Evolutionary conservation across 2,888 invertebrate species (phyloP).

Genomic region (Tortricodes alternella): DNA sequence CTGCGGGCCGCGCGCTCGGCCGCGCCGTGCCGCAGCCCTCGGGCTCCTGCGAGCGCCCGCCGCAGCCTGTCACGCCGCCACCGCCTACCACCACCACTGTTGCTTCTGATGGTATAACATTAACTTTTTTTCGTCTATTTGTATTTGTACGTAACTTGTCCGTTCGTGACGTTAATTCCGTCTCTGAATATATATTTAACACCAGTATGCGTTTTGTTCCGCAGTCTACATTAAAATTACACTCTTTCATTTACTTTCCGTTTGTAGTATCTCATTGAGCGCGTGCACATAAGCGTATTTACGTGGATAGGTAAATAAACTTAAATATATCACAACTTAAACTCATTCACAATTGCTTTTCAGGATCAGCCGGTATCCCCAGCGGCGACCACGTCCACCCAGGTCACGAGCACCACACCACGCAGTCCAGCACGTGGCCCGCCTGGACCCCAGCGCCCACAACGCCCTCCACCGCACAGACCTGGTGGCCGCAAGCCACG

Average conservation of each 20-base stretch:
- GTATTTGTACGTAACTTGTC: too few relatives aligned
- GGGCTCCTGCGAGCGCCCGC: constrained; percentile 85
- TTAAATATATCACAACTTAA: too few relatives aligned
- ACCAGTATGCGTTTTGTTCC: too few relatives aligned
- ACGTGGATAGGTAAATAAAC: background rate
- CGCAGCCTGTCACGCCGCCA: constrained; percentile 87
- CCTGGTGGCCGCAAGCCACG: constrained; percentile 62
- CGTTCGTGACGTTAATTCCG: too few relatives aligned
- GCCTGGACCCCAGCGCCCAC: constrained; percentile 69
- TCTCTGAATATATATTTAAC: too few relatives aligned
- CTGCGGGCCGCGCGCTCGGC: constrained; percentile 90
- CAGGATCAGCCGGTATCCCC: constrained; percentile 53
- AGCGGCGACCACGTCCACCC: constrained; percentile 53
- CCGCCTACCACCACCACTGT: constrained; percentile 88
- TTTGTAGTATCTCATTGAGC: too few relatives aligned
- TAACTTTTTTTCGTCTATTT: constrained; percentile 19
- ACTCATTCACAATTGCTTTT: constrained; percentile 32
- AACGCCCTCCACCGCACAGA: constrained; percentile 54
- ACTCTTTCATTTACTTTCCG: too few relatives aligned
- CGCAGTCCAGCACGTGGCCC: constrained; percentile 68
- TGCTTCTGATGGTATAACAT: constrained; percentile 60
- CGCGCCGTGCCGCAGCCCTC: constrained; percentile 79
- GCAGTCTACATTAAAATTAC: too few relatives aligned
- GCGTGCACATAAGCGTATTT: background rate
- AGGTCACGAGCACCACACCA: constrained; percentile 55